Evolutionary conservation across 1,140 invertebrate genomes (phyloP), one percentile per base, ranked within the genome.

Genomic region (Papilio polytes): DNA sequence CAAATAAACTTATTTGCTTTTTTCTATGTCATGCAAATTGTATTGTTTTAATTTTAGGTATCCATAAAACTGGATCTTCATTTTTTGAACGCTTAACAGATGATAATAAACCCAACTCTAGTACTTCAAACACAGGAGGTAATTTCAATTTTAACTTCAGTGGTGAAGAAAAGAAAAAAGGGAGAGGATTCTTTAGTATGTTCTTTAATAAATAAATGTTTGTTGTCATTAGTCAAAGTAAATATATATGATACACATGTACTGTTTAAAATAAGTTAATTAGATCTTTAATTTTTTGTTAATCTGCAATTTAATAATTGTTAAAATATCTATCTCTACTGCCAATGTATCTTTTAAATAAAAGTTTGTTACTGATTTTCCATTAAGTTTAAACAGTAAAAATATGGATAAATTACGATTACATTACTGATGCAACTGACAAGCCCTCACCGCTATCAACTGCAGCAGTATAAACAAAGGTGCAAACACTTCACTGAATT

Each of bases 401-500:
- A 80, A 72, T 70, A 72, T 79, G n/a, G 74, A 63, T 51, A 15
- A 51, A 51, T 51, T 10, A 74, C 59, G 51, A 20, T 73, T 44
- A 36, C 76, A 41, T 91, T 88, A 95, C 85, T 95, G 94, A 89
- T 95, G 97, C 86, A 98, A 95, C 91, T 99, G 98, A 95, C 98
- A 99, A 12, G 98, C 98, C 89, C 98, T 96, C 72, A 99, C 97
- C 83, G 99, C 98, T 81, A 99, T 97, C 44, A 99, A 94, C 91
- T 99, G 98, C 74, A 99, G 94, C 46, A 99, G 94, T 82, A 99
- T 98, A 95, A 99, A 99, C 53, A 99, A 95, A 20, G 98, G 98
- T 76, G 98, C 97, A 92, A 99, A 97, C 15, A 99, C 97, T 96
- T 99, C 98, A 66, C 98, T 98, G 89, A 97, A 98, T 88, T 98